Evolutionary conservation across 2,113 vertebrate species (phyloP).

Genomic region (Castor canadensis): DNA sequence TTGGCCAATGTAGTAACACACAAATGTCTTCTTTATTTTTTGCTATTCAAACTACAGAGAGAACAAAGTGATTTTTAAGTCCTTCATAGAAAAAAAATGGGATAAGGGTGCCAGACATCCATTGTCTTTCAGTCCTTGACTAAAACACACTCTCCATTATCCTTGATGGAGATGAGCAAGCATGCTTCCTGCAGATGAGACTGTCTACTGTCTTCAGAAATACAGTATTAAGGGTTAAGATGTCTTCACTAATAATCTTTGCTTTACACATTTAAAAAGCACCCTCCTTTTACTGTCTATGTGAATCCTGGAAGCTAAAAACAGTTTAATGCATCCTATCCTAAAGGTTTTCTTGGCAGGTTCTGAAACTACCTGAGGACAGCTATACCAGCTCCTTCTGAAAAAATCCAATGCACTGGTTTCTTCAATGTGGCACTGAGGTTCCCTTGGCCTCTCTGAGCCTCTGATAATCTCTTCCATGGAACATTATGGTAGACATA

Average conservation of each 20-base stretch:
- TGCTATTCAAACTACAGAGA: slow-evolving; percentile 4
- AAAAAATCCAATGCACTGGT: neutral
- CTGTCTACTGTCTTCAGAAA: slow-evolving; percentile 34
- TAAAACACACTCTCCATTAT: neutral
- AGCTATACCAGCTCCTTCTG: neutral
- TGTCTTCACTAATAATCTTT: neutral
- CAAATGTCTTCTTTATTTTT: neutral
- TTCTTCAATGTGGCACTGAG: neutral
- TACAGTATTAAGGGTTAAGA: neutral
- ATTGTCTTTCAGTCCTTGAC: neutral
- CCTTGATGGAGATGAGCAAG: neutral
- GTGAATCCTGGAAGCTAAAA: neutral
- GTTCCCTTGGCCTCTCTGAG: neutral
- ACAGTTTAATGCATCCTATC: neutral
- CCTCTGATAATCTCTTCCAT: neutral
- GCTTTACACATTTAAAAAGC: neutral
- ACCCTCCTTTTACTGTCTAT: neutral
- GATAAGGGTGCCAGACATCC: neutral
- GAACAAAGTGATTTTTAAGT: slow-evolving; percentile 2
- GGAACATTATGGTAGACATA: neutral
- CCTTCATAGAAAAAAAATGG: slow-evolving; percentile 24
- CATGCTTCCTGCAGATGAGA: neutral
- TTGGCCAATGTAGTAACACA: neutral
- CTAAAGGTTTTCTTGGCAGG: neutral
- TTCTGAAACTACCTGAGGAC: neutral